phyloP scores from a whole-genome alignment of 2,888 invertebrate genomes.

The Hedychridium roseum region DNA sequence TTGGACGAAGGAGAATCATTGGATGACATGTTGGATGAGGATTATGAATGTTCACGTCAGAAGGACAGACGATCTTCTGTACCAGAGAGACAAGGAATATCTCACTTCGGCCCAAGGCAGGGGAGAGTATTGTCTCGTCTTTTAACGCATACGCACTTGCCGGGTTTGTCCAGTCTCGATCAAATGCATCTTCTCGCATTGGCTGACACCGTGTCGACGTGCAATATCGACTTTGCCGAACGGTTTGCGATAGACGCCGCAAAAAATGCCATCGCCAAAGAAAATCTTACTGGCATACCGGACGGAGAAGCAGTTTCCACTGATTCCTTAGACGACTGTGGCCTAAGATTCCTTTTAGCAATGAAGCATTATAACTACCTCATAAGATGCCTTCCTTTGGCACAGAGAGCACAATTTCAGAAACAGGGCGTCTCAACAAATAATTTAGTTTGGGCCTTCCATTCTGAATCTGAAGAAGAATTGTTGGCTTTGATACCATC shows the following conservation, averaged over 20 bases:
- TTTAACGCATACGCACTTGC: constrained; percentile 93
- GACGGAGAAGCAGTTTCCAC: constrained; percentile 69
- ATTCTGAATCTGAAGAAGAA: constrained; percentile 97
- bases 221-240: constrained; percentile 88
- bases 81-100: constrained; percentile 78
- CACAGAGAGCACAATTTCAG: constrained; percentile 86
- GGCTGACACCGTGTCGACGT: constrained; percentile 96
- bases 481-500: constrained; percentile 88
- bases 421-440: constrained; percentile 87
- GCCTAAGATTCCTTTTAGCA: constrained; percentile 91
- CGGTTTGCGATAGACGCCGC: constrained; percentile 76
- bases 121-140: constrained; percentile 86
- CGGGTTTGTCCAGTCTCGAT: constrained; percentile 94
- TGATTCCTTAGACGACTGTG: constrained; percentile 95
- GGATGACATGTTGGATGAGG: constrained; percentile 80
- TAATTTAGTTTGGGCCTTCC: constrained; percentile 98
- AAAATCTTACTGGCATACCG: constrained; percentile 69
- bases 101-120: constrained; percentile 88
- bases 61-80: constrained; percentile 74
- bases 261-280: constrained; percentile 73
- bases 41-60: constrained; percentile 69
- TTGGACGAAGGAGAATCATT: constrained; percentile 81
- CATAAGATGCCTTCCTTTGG: constrained; percentile 89
- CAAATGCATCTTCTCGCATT: constrained; percentile 99
- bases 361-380: constrained; percentile 98